A percentile compares a stretch with the other conserved stretches of the same genome.
Evolutionary conservation across 2,797 vertebrate species (phyloP).

Genomic region (Muscicapa comitata): DNA sequence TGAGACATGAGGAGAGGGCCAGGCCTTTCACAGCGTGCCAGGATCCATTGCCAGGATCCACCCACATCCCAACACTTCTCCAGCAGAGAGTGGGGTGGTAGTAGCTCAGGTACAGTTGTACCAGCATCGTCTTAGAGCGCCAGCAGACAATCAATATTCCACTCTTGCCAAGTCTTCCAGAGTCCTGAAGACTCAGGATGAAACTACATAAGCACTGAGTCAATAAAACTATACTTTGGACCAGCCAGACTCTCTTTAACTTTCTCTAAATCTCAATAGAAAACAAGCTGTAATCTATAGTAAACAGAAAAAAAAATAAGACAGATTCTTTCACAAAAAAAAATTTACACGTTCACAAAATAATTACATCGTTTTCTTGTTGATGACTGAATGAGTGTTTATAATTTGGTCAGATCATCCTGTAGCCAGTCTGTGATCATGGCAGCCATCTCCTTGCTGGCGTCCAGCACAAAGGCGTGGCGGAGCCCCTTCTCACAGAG

Average conservation of each 20-base stretch:
- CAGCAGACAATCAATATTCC: not conserved
- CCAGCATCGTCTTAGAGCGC: not conserved
- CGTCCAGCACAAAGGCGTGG: slow-evolving; percentile 86
- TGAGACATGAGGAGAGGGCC: not conserved
- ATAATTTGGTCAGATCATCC: slow-evolving; percentile 70
- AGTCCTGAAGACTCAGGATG: not conserved
- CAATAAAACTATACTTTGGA: slow-evolving; percentile 45
- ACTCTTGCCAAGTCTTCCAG: not conserved
- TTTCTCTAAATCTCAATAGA: slow-evolving; percentile 9
- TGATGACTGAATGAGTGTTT: not conserved
- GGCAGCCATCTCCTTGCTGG: slow-evolving; percentile 80
- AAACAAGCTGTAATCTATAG: slow-evolving; percentile 39
- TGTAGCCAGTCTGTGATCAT: slow-evolving; percentile 85
- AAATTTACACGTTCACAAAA: slow-evolving; percentile 29
- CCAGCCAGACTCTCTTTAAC: slow-evolving; percentile 40
- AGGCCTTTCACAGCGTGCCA: not conserved
- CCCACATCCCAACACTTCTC: not conserved
- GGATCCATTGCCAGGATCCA: not conserved
- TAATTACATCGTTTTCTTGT: not conserved
- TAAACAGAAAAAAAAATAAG: slow-evolving; percentile 29
- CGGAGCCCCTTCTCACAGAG: slow-evolving; percentile 86
- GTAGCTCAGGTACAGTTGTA: not conserved
- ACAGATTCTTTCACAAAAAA: slow-evolving; percentile 36
- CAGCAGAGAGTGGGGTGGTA: not conserved
- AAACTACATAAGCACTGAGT: not conserved